Conservation (phyloP, 1,140 invertebrate genomes). For the Hestina assimilis region DNA sequence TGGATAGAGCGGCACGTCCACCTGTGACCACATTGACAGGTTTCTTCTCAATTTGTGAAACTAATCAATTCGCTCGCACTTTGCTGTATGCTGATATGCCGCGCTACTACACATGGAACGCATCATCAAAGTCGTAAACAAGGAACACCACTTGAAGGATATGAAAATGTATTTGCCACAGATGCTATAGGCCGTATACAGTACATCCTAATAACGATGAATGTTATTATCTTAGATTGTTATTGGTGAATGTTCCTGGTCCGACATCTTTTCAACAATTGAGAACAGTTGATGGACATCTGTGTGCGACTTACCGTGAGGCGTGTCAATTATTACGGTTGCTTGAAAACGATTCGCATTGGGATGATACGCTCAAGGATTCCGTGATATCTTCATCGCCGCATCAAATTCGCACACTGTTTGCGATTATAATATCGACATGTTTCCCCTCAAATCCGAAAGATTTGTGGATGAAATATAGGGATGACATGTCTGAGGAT, state of each 20-base stretch:
- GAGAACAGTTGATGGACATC: background rate
- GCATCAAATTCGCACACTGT: constrained; percentile 18
- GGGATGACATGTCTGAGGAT: constrained; percentile 21
- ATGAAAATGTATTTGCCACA: constrained; percentile 3
- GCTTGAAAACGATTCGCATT: constrained; percentile 9
- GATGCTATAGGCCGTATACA: constrained; percentile 7
- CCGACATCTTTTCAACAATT: constrained; percentile 14
- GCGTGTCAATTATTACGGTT: constrained; percentile 2
- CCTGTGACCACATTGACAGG: constrained; percentile 59
- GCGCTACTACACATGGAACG: constrained; percentile 65
- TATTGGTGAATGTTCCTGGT: constrained; percentile 19
- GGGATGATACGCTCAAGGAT: constrained; percentile 16
- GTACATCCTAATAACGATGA: constrained; percentile 19
- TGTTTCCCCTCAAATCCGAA: constrained; percentile 20
- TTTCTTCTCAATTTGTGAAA: constrained; percentile 58
- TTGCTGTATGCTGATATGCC: constrained; percentile 58
- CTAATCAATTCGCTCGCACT: constrained; percentile 52
- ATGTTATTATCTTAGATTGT: constrained; percentile 13
- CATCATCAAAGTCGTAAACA: constrained; percentile 8
- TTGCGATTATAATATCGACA: constrained; percentile 27
- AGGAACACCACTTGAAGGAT: constrained; percentile 8
- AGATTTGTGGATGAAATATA: constrained; percentile 23
- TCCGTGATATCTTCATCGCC: constrained; percentile 10
- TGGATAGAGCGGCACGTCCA: constrained; percentile 34
- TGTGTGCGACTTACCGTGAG: constrained; percentile 11